Evolutionary conservation across 2,797 vertebrate genomes (phyloP).

Genomic region (Nyctalus aviator): DNA sequence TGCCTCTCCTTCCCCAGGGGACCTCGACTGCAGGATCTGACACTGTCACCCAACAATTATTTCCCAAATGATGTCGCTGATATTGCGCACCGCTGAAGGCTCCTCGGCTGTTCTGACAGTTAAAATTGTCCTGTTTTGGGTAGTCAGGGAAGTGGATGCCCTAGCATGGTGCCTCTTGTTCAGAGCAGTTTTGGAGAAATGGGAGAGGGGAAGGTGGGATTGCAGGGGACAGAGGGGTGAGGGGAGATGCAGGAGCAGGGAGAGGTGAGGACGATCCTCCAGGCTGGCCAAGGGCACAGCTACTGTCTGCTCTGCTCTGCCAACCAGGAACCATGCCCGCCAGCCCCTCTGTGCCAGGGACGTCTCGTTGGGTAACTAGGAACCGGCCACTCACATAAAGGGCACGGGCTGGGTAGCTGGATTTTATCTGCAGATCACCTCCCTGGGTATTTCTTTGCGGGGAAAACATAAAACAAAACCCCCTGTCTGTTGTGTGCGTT

Average conservation of each 20-base stretch:
- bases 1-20: background rate
- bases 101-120: background rate
- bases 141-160: fast-evolving
- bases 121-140: background rate
- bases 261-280: background rate
- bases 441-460: constrained; percentile 21
- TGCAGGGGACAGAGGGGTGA: background rate
- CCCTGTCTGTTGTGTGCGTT: background rate
- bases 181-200: background rate
- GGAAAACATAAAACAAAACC: background rate
- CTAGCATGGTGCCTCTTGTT: background rate
- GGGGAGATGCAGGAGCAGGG: background rate
- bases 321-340: background rate
- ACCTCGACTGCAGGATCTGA: background rate
- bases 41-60: background rate
- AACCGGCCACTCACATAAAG: background rate
- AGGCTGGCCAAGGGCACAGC: background rate
- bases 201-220: background rate
- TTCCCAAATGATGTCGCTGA: constrained; percentile 51
- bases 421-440: constrained; percentile 50
- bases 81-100: background rate
- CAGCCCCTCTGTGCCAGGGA: background rate
- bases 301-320: background rate
- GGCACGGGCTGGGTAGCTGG: background rate
- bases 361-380: background rate